Evolutionary conservation across 2,888 invertebrate species (phyloP), one percentile per base, ranked within the genome.

Genomic region (Unio pictorum): DNA sequence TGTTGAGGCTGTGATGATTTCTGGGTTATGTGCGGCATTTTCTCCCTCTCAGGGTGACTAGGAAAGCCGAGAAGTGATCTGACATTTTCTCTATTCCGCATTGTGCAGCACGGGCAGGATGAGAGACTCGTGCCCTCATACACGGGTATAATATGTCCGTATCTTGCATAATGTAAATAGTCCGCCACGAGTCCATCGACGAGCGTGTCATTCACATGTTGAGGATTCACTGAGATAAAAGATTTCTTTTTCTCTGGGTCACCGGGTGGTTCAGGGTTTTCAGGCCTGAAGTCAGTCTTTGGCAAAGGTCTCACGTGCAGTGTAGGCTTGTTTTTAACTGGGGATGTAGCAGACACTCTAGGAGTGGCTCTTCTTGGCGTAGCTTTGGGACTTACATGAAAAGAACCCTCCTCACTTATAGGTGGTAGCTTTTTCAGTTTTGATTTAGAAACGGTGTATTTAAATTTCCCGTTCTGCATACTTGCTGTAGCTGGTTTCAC

Each of bases 111-210:
- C 2, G 83, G 77, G 63, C 84, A 84, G 28, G 78, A 60, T 4
- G 71, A 70, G 17, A 68, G 71, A 55, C 81, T 73, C 4, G 76
- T 72, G 15, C 80, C 82, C 63, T 78, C 80, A 55, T 78, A 81
- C 61, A 83, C 77, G 6, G 82, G 84, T 26, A 81, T 76, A 1
- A 81, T 74, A 66, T 81, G 78, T 4, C 81, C 81, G 67, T 81
- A 83, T 55, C 77, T 67, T 15, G 83, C 75, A 66, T 75, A 81
- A 66, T 83, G 82, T 23, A 84, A 76, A 69, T 84, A 84, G 64
- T 84, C 82, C 7, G 83, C 80, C 7, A 83, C 81, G 15, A 84
- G 69, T 4, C 82, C 82, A 62, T 84, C 83, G 18, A 84, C 82
- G 34, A 79, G 45, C 1, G 81, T 81, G 59, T 79, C 74, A 55